These are phyloP conservation scores for Dioctria rufipes DNA, from an alignment of 2,888 invertebrate genomes.

Conservation along the genomic window DNA sequence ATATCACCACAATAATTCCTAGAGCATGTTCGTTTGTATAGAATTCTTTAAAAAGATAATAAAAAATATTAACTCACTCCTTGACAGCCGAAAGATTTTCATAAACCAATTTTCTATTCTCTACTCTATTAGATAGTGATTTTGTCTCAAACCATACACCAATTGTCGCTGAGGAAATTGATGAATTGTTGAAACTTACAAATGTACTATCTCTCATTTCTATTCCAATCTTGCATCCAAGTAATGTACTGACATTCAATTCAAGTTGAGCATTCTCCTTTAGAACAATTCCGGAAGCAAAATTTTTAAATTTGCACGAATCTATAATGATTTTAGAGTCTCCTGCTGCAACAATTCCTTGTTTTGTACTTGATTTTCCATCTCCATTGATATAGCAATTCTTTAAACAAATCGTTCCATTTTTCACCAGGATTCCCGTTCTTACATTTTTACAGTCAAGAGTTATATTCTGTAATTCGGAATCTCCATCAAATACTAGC, in stretches of 20 bases:
- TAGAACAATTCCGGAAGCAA: conserved; percentile 73
- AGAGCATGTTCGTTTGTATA: neutral
- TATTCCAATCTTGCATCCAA: conserved; percentile 65
- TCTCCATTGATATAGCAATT: conserved; percentile 74
- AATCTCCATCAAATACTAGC: conserved; percentile 73
- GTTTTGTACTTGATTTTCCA: conserved; percentile 73
- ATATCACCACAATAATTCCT: conserved; percentile 44
- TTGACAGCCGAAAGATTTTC: conserved; percentile 58
- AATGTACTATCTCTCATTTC: conserved; percentile 67
- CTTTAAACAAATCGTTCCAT: conserved; percentile 71
- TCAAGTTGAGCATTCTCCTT: conserved; percentile 69
- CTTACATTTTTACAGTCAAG: conserved; percentile 73
- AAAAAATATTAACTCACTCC: conserved; percentile 56
- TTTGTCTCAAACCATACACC: conserved; percentile 73
- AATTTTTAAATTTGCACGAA: conserved; percentile 72
- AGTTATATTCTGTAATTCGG: conserved; percentile 73
- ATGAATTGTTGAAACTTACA: conserved; percentile 71
- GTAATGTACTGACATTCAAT: conserved; percentile 64
- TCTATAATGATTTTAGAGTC: conserved; percentile 70
- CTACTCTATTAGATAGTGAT: conserved; percentile 60
- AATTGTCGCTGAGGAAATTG: conserved; percentile 71
- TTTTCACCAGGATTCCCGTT: conserved; percentile 73
- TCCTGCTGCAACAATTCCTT: conserved; percentile 73
- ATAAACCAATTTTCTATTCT: conserved; percentile 58
- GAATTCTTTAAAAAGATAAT: neutral